These are phyloP conservation scores for Rhinogobio ventralis DNA, from an alignment of 2,797 vertebrate genomes.

Conservation along the genomic window DNA sequence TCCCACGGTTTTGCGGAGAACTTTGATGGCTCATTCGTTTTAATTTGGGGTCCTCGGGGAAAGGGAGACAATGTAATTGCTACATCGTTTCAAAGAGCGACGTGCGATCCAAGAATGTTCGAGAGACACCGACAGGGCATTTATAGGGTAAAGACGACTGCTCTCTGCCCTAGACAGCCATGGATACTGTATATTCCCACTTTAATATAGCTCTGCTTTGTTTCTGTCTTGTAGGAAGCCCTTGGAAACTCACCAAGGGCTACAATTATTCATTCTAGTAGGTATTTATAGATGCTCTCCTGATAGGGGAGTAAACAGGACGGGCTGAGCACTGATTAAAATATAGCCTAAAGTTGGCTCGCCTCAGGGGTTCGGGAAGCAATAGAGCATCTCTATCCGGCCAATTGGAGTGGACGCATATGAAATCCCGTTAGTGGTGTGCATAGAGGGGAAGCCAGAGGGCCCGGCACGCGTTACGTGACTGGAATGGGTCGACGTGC, in stretches of 20 bases:
- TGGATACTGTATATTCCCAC: conserved; percentile 41
- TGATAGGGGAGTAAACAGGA: conserved; percentile 44
- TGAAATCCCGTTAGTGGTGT: conserved; percentile 45
- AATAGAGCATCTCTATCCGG: conserved; percentile 26
- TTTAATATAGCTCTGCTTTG: conserved; percentile 26
- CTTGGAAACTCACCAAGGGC: conserved; percentile 22
- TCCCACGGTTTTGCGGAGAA: background rate
- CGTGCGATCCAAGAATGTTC: conserved; percentile 20
- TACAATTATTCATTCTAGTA: conserved; percentile 45
- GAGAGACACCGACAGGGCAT: conserved; percentile 20
- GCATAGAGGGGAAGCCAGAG: conserved; percentile 17
- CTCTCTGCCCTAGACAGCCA: conserved; percentile 29
- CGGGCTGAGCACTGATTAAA: conserved; percentile 35
- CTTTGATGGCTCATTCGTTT: conserved; percentile 48
- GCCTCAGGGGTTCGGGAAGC: conserved; percentile 32
- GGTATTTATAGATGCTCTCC: conserved; percentile 54
- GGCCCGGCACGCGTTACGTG: conserved; percentile 33
- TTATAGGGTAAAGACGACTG: conserved; percentile 15
- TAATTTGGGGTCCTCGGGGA: conserved; percentile 48
- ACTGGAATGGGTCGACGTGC: conserved; percentile 37
- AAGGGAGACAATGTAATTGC: conserved; percentile 52
- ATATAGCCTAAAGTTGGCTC: conserved; percentile 32
- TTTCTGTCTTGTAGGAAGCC: conserved; percentile 31
- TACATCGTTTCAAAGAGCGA: conserved; percentile 31
- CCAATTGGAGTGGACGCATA: conserved; percentile 48